A percentile compares a stretch with the other conserved stretches of the same genome.
Evolutionary conservation across 1,140 invertebrate genomes (phyloP).

Genomic region (Hyposmocoma kahamanoa): DNA sequence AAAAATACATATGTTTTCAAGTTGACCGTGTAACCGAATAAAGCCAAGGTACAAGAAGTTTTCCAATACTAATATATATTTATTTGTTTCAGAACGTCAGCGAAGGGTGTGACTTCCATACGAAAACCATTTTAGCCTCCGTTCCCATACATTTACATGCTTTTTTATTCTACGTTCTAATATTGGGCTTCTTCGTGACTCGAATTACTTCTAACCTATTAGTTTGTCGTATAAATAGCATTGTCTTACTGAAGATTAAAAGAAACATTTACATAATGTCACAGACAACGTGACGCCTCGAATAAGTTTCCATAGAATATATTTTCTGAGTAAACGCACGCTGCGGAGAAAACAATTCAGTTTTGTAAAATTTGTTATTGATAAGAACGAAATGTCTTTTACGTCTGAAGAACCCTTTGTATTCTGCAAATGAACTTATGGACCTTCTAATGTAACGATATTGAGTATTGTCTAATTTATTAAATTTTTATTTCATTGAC

Average conservation of each 20-base stretch:
- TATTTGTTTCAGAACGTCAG: slow-evolving; percentile 37
- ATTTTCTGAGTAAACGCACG: background rate
- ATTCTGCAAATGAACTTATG: no score
- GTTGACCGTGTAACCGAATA: no score
- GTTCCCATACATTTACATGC: slow-evolving; percentile 45
- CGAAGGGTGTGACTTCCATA: slow-evolving; percentile 21
- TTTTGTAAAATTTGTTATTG: no score
- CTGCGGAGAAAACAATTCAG: background rate
- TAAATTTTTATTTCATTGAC: no score
- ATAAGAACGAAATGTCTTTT: no score
- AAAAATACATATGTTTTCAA: no score
- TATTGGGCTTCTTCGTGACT: slow-evolving; percentile 53
- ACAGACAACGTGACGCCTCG: slow-evolving; percentile 38
- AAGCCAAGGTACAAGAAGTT: no score
- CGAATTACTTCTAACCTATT: slow-evolving; percentile 39
- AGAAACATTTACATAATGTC: slow-evolving; percentile 45
- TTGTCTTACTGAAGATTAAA: slow-evolving; percentile 40
- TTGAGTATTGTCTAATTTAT: no score
- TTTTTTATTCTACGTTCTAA: slow-evolving; percentile 49
- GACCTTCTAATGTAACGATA: no score
- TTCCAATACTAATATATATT: no score
- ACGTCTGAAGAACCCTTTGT: no score
- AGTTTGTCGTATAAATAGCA: slow-evolving; percentile 16
- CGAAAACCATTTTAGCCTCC: slow-evolving; percentile 13
- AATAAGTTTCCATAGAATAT: background rate